phyloP scores from a whole-genome alignment of 2,113 vertebrate genomes.

The Rafetus swinhoei region DNA sequence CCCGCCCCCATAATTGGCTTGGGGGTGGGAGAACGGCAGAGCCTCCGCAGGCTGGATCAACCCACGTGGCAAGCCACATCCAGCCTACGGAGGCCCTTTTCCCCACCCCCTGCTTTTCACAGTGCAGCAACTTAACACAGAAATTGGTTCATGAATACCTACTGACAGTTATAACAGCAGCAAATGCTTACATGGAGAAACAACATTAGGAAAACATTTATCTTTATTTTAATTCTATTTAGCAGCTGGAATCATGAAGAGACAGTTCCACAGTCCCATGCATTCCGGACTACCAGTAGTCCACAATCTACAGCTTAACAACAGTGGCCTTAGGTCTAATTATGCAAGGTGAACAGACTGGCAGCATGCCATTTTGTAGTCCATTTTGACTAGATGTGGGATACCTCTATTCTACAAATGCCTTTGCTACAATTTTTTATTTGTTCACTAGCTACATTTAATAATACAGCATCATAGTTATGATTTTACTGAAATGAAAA shows the following conservation, averaged over 20 bases:
- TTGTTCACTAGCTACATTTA: not conserved
- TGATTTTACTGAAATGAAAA: not conserved
- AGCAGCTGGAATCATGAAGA: not conserved
- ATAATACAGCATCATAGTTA: not conserved
- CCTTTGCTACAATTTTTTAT: rapidly evolving
- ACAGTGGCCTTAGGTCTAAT: not conserved
- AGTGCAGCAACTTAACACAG: not conserved
- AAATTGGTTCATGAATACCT: not conserved
- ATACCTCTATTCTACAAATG: not conserved
- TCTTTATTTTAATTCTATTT: not conserved
- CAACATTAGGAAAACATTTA: not conserved
- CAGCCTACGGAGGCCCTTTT: no score
- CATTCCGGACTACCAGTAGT: not conserved
- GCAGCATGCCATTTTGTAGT: not conserved
- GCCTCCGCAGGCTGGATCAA: no score
- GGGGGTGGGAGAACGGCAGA: no score
- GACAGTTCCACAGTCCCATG: not conserved
- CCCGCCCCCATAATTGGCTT: no score
- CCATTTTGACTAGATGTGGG: not conserved
- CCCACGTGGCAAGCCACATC: no score
- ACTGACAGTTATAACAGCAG: not conserved
- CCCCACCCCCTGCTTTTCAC: not conserved
- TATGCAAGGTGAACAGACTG: not conserved
- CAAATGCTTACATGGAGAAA: not conserved
- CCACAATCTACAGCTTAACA: not conserved